Conservation (phyloP, 2,888 invertebrate species). For the Zele albiditarsus region DNA sequence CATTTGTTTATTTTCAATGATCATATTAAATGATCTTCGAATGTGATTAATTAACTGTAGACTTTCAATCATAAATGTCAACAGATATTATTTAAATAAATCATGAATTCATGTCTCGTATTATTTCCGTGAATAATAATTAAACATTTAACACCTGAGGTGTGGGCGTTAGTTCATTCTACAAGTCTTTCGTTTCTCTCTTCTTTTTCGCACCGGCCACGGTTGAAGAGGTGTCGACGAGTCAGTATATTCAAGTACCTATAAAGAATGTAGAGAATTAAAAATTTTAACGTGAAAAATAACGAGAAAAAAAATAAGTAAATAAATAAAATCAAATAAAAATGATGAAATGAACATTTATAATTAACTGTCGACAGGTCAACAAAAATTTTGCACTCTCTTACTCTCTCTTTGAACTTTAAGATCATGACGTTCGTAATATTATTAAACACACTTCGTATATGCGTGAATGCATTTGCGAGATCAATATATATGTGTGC, state of each 20-base stretch:
- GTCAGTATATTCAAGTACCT: neutral
- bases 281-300: constrained; percentile 14
- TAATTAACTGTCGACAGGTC: constrained; percentile 51
- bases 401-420: constrained; percentile 43
- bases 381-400: constrained; percentile 34
- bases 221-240: neutral
- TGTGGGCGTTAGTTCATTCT: constrained; percentile 3
- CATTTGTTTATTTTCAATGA: neutral
- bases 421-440: constrained; percentile 34
- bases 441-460: constrained; percentile 20
- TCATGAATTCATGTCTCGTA: neutral
- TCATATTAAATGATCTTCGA: neutral
- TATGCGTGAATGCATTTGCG: constrained; percentile 15
- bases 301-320: constrained; percentile 21
- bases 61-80: neutral
- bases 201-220: neutral
- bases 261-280: constrained; percentile 15
- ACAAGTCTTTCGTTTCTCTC: neutral
- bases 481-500: constrained; percentile 14
- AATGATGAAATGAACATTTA: constrained; percentile 24
- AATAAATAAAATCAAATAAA: neutral
- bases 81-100: neutral
- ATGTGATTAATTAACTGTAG: neutral
- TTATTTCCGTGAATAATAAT: neutral
- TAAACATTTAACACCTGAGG: neutral